Percentiles rank a stretch among this genome's conserved stretches.
phyloP scores from a whole-genome alignment of 2,888 invertebrate species.

The Meandrusa payeni region DNA sequence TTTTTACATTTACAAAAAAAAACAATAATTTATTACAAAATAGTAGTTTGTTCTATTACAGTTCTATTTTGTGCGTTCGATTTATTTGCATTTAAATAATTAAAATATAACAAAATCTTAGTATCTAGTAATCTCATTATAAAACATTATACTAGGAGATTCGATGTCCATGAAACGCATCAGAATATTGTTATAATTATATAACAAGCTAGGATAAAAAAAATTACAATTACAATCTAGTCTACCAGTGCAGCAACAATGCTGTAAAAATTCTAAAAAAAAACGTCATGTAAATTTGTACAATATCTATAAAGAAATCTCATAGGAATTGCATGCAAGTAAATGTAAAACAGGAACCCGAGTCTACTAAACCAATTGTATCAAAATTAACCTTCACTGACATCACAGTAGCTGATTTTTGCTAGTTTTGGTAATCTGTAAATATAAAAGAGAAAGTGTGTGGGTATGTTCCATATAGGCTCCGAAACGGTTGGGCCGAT shows the following conservation, averaged over 20 bases:
- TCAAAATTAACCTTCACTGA: no score
- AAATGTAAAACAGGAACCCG: no score
- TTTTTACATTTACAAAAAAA: slow-evolving; percentile 52
- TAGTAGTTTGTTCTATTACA: slow-evolving; percentile 53
- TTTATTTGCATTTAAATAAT: slow-evolving; percentile 56
- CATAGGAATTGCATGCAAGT: not conserved
- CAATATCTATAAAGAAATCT: slow-evolving; percentile 33
- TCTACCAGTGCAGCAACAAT: slow-evolving; percentile 40
- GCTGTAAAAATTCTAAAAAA: slow-evolving; percentile 66
- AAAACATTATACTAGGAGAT: slow-evolving; percentile 64
- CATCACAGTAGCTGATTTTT: no score
- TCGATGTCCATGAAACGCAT: slow-evolving; percentile 47
- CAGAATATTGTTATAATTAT: slow-evolving; percentile 44
- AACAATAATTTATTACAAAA: slow-evolving; percentile 77
- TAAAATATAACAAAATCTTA: slow-evolving; percentile 62
- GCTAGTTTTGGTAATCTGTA: no score
- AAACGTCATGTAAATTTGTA: slow-evolving; percentile 60
- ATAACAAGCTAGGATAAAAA: slow-evolving; percentile 30
- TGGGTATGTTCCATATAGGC: no score
- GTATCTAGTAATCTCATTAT: slow-evolving; percentile 71
- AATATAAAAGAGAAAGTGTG: no score
- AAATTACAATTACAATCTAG: slow-evolving; percentile 11
- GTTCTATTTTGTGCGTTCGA: slow-evolving; percentile 56
- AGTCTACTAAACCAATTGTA: no score
- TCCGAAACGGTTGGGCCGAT: no score